phyloP scores from a whole-genome alignment of 2,113 vertebrate genomes.

The Crotalus helleri region DNA sequence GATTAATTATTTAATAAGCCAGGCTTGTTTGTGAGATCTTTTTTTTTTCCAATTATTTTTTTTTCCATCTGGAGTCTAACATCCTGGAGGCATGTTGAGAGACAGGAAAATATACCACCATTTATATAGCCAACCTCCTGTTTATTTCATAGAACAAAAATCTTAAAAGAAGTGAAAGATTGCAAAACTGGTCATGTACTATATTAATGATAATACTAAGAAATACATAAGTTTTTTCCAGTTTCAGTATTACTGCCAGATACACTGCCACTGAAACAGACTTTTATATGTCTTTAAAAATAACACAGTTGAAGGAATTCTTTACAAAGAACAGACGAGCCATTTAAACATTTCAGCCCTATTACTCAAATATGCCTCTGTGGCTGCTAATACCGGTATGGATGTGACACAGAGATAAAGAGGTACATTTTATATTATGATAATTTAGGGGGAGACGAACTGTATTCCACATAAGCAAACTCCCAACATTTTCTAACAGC shows the following conservation, averaged over 20 bases:
- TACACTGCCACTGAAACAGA: too few species aligned
- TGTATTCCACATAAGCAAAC: fast-evolving
- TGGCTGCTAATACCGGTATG: neutral
- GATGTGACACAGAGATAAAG: neutral
- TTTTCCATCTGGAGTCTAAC: neutral
- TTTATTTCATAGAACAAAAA: neutral
- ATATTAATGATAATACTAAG: neutral
- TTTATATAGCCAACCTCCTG: neutral
- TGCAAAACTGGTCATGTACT: neutral
- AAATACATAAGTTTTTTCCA: neutral
- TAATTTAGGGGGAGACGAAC: neutral
- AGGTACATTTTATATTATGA: neutral
- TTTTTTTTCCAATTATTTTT: neutral
- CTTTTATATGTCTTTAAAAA: neutral
- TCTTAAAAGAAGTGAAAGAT: neutral
- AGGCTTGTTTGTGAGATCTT: neutral
- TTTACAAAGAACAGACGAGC: neutral
- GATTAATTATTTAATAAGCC: constrained; percentile 23
- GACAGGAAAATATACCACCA: neutral
- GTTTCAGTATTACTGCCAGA: neutral
- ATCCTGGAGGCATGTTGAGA: neutral
- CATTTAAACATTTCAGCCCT: neutral
- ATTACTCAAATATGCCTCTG: neutral
- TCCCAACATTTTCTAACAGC: neutral
- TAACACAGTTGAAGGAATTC: neutral